Percentiles rank a stretch among this genome's conserved stretches.
Conservation (phyloP, 2,888 invertebrate species). For the Norana najaformis region DNA sequence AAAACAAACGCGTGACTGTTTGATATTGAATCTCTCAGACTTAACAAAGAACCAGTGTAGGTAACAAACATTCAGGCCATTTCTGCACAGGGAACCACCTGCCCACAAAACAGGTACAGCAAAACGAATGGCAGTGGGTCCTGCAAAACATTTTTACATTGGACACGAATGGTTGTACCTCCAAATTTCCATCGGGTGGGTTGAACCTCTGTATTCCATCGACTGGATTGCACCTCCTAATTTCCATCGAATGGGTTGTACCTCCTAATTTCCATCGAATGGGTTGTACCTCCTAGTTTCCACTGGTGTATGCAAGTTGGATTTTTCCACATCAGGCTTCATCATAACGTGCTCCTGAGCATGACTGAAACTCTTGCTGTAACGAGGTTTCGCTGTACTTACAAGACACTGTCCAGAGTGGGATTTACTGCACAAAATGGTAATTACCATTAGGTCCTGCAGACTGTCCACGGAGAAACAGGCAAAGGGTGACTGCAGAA, state of each 20-base stretch:
- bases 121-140: background rate
- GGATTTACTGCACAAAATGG: background rate
- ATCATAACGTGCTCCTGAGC: background rate
- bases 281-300: too few relatives aligned
- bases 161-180: background rate
- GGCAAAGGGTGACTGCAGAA: background rate
- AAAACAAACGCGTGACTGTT: background rate
- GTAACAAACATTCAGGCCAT: background rate
- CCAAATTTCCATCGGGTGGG: too few relatives aligned
- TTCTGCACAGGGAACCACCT: too few relatives aligned
- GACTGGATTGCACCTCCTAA: too few relatives aligned
- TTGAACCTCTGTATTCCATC: too few relatives aligned
- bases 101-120: background rate
- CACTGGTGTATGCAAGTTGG: background rate
- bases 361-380: too few relatives aligned
- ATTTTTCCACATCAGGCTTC: background rate
- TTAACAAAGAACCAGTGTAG: background rate
- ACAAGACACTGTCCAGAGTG: background rate
- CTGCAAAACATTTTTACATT: background rate
- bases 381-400: background rate
- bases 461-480: background rate
- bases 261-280: too few relatives aligned
- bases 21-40: slow-evolving; percentile 13
- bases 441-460: background rate
- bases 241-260: too few relatives aligned